Base-by-base conservation (phyloP, 2,797 vertebrate species). In the Pipistrellus pipistrellus region DNA sequence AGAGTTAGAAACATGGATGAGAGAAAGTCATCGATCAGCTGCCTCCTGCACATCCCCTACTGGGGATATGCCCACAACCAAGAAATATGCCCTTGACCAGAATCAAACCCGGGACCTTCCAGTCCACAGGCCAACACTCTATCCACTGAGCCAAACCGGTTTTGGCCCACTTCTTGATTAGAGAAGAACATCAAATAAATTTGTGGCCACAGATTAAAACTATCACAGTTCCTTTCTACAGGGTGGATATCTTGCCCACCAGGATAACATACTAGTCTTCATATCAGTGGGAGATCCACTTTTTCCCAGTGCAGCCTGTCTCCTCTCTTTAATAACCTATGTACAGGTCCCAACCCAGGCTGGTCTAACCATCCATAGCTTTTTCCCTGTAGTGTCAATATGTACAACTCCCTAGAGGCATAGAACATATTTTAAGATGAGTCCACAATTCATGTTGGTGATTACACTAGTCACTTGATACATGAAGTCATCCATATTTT, bases 381-480 rank as follows among this genome's bases (percentile, higher is more conserved):
- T 73, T 77, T 85, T 18, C 48, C 8, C 21, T 57, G 73, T 73
- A 80, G 5, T 35, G 14, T 71, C 8, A 44, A 38, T 32, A 6
- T 20, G 4, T 44, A 72, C 1, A 71, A 53, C n/a, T 80, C 25
- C 32, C 15, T 89, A 32, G 46, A 77, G 32, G 23, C 25, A 84
- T n/a, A 55, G 51, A 41, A 30, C 15, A 25, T 59, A 48, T 5
- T 35, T 41, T 25, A 85, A 77, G 55, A 30, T 46, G 18, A 93
- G 5, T 4, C 6, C 32, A 66, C n/a, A 66, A 38, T 81, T 81
- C 96, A 32, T 38, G 46, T 8, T 1, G n/a, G 14, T 85, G 88
- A 78, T 96, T 83, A 41, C 64, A 77, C 94, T 80, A 92, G 71
- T 81, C 48, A 81, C 62, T 38, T 83, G 25, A 91, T 21, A 96